These are phyloP conservation scores for Harpagoxenus sublaevis DNA, from an alignment of 2,888 invertebrate species.

Conservation along the genomic window DNA sequence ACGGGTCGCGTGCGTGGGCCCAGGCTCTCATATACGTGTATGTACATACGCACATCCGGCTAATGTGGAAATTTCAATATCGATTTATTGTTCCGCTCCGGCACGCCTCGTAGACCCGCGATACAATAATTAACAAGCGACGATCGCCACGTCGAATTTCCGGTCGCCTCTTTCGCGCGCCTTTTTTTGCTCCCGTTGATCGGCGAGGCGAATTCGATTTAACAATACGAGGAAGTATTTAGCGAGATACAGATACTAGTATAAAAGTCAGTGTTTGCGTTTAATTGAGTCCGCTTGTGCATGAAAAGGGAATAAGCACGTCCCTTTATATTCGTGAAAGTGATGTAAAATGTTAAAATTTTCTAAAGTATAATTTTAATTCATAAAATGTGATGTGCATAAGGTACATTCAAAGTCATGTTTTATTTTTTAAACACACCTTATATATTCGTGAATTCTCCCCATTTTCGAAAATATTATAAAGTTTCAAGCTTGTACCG, in stretches of 20 bases:
- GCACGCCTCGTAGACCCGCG: slow-evolving; percentile 26
- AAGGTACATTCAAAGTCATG: neutral
- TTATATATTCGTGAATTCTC: neutral
- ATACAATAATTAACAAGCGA: slow-evolving; percentile 51
- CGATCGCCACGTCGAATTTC: slow-evolving; percentile 39
- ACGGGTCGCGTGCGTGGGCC: too few species aligned
- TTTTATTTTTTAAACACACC: neutral
- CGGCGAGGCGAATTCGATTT: slow-evolving; percentile 38
- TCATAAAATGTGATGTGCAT: neutral
- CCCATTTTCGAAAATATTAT: neutral
- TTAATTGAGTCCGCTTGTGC: slow-evolving; percentile 14
- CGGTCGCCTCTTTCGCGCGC: slow-evolving; percentile 29
- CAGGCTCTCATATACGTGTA: neutral
- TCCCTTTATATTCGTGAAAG: neutral
- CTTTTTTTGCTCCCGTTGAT: slow-evolving; percentile 41
- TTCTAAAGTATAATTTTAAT: neutral
- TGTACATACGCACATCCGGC: slow-evolving; percentile 20
- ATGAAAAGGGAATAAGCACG: neutral
- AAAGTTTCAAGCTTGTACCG: neutral
- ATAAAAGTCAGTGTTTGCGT: slow-evolving; percentile 19
- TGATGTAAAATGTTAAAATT: neutral
- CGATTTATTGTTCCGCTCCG: slow-evolving; percentile 41
- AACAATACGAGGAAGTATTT: slow-evolving; percentile 49
- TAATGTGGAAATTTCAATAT: slow-evolving; percentile 61
- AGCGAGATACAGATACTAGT: slow-evolving; percentile 15